A percentile compares a stretch with the other conserved stretches of the same genome.
These are phyloP conservation scores for Mythimna lalbum DNA, from an alignment of 2,888 invertebrate species.

Conservation along the genomic window DNA sequence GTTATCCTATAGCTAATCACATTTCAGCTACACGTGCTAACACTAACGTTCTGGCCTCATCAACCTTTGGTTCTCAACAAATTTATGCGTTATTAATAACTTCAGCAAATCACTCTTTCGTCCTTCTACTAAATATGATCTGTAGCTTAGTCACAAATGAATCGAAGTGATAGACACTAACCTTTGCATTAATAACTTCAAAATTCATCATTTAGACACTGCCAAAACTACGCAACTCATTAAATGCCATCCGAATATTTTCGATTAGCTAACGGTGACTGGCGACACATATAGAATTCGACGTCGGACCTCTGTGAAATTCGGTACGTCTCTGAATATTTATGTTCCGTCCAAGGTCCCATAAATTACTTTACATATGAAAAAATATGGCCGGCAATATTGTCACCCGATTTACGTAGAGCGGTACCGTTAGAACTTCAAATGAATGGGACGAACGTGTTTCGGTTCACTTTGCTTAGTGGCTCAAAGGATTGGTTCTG, in stretches of 20 bases:
- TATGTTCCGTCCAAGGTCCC: conserved; percentile 81
- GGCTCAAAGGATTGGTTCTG: conserved; percentile 31
- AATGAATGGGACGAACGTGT: conserved; percentile 56
- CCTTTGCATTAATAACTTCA: conserved; percentile 36
- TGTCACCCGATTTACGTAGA: conserved; percentile 63
- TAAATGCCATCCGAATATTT: conserved; percentile 82
- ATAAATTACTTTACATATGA: conserved; percentile 69
- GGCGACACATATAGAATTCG: conserved; percentile 79
- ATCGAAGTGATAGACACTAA: conserved; percentile 5
- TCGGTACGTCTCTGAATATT: conserved; percentile 81
- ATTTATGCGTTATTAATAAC: too few species aligned
- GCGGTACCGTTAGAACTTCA: conserved; percentile 63
- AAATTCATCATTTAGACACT: conserved; percentile 60
- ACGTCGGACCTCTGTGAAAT: conserved; percentile 79
- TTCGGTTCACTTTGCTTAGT: conserved; percentile 30
- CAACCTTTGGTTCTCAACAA: too few species aligned
- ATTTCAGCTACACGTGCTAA: too few species aligned
- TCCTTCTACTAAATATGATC: not conserved
- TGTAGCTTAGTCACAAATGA: not conserved
- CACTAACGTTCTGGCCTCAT: too few species aligned
- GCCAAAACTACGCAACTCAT: conserved; percentile 73
- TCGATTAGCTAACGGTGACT: conserved; percentile 81
- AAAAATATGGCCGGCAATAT: conserved; percentile 69
- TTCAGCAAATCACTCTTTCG: not conserved
- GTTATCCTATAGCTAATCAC: too few species aligned